A percentile compares a stretch with the other conserved stretches of the same genome.
Conservation (phyloP, 2,797 vertebrate species). For the Diplodus sargus region DNA sequence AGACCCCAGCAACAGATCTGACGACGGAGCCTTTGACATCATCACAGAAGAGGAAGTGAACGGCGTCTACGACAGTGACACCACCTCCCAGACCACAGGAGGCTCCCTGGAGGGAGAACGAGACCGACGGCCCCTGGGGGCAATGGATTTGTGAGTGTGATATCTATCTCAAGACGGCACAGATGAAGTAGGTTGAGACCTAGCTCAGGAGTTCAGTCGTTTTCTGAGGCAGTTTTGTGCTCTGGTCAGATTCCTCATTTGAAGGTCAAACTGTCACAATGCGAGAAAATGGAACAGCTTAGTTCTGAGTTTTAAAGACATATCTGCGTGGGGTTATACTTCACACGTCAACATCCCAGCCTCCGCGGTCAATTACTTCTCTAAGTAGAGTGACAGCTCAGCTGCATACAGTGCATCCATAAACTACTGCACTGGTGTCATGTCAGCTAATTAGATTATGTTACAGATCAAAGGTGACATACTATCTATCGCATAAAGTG, state of each 20-base stretch:
- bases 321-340: background rate
- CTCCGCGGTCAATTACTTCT: background rate
- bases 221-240: slow-evolving; percentile 12
- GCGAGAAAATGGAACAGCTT: background rate
- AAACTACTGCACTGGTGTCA: background rate
- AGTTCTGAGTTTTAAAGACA: background rate
- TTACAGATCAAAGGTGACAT: background rate
- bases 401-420: background rate
- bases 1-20: slow-evolving; percentile 81
- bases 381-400: background rate
- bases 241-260: slow-evolving; percentile 5
- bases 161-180: background rate
- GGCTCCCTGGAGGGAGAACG: slow-evolving; percentile 85
- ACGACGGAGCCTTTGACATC: slow-evolving; percentile 92
- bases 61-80: slow-evolving; percentile 90
- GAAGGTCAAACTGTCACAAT: background rate
- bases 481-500: background rate
- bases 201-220: background rate
- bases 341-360: background rate
- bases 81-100: slow-evolving; percentile 80
- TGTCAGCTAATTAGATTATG: background rate
- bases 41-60: slow-evolving; percentile 97
- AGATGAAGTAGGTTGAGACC: background rate
- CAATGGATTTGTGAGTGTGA: slow-evolving; percentile 87
- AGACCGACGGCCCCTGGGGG: slow-evolving; percentile 73